Evolutionary conservation across 2,888 invertebrate species (phyloP).

Genomic region (Acleris literana): DNA sequence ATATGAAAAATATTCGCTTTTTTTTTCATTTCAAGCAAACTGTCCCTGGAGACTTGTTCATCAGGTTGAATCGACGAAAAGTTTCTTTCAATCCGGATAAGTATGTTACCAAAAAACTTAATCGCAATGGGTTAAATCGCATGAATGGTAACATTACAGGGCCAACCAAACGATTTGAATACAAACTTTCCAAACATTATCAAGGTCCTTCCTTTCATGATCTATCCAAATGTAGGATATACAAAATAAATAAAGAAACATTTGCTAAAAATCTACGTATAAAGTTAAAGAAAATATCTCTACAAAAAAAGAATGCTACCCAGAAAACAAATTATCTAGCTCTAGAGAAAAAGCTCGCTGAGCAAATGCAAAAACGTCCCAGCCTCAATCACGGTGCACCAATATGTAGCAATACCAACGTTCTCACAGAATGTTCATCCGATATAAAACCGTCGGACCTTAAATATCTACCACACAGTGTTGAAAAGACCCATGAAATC

Average conservation of each 20-base stretch:
- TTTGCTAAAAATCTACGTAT: not conserved
- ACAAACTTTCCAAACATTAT: not conserved
- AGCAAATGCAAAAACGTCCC: not conserved
- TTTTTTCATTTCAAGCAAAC: conserved; percentile 3
- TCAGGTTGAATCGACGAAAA: conserved; percentile 6
- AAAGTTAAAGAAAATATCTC: not conserved
- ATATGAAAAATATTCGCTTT: not conserved
- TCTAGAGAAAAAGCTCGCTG: not conserved
- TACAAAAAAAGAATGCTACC: not conserved
- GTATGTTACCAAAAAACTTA: conserved; percentile 13
- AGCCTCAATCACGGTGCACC: not conserved
- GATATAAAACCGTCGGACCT: conserved; percentile 1
- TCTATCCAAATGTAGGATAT: not conserved
- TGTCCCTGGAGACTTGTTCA: not conserved
- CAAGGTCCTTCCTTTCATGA: not conserved
- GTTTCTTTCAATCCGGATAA: conserved; percentile 4
- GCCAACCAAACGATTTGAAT: not conserved
- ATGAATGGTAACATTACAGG: conserved; percentile 2
- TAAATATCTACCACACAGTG: not conserved
- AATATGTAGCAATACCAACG: not conserved
- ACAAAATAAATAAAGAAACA: conserved; percentile 1
- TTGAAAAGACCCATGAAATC: conserved; percentile 16
- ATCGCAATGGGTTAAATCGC: no score
- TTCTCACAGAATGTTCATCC: conserved; percentile 4
- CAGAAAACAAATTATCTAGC: not conserved